These are phyloP conservation scores for Odontocerum albicorne DNA, from an alignment of 2,888 invertebrate species.

Conservation along the genomic window DNA sequence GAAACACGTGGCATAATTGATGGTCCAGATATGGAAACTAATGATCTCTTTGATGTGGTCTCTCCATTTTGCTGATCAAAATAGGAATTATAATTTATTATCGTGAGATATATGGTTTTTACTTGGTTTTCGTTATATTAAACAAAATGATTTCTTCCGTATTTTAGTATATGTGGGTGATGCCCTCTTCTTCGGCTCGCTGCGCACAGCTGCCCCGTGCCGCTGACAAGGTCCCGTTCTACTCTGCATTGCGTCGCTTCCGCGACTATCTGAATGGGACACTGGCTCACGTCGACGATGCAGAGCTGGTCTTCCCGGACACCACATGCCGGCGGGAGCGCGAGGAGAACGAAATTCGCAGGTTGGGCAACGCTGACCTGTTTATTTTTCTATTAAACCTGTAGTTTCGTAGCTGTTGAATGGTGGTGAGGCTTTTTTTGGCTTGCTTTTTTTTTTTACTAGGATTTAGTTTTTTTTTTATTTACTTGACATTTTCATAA, in stretches of 20 bases:
- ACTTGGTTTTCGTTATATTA: conserved; percentile 9
- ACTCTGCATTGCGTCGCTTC: conserved; percentile 92
- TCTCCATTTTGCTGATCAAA: too few species aligned
- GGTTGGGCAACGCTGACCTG: conserved; percentile 34
- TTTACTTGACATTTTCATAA: too few species aligned
- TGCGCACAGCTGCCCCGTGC: conserved; percentile 97
- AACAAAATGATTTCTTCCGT: not conserved
- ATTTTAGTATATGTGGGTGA: conserved; percentile 92
- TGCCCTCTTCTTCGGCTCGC: conserved; percentile 97
- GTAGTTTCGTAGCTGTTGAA: too few species aligned
- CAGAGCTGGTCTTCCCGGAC: conserved; percentile 80
- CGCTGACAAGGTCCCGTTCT: conserved; percentile 97
- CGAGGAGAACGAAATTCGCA: conserved; percentile 58
- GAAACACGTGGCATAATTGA: too few species aligned
- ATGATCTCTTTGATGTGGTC: too few species aligned
- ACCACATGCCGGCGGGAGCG: conserved; percentile 53
- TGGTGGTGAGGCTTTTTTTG: too few species aligned
- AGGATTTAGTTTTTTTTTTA: too few species aligned
- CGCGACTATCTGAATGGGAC: conserved; percentile 91
- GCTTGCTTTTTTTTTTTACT: too few species aligned
- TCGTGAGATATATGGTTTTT: conserved; percentile 7
- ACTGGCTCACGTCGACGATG: conserved; percentile 80
- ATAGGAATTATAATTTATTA: too few species aligned
- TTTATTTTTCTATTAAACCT: too few species aligned
- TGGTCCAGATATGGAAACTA: too few species aligned